Conservation (phyloP, 1,140 invertebrate species). For the Drosophila grimshawi region DNA sequence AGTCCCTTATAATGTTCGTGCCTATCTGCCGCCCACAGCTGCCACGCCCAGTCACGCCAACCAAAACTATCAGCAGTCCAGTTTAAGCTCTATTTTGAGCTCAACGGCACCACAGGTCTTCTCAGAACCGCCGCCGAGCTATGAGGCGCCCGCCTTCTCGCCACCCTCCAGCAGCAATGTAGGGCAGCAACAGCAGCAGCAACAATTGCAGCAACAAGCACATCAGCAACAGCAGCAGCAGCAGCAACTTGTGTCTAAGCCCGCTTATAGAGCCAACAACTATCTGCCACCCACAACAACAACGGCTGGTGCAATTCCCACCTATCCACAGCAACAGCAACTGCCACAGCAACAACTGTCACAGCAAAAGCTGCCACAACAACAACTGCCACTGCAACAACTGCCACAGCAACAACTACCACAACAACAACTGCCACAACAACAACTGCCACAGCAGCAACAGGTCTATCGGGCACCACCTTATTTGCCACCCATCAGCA, state of each 20-base stretch:
- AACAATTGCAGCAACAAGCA: background rate
- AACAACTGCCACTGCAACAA: constrained; percentile 17
- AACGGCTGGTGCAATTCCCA: background rate
- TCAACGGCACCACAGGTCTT: constrained; percentile 37
- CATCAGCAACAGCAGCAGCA: constrained; percentile 18
- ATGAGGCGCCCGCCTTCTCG: constrained; percentile 61
- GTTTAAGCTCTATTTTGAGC: constrained; percentile 11
- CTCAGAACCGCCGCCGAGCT: constrained; percentile 27
- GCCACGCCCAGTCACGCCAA: constrained; percentile 31
- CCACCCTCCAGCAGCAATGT: constrained; percentile 49
- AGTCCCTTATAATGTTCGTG: constrained; percentile 31
- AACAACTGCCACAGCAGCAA: constrained; percentile 13
- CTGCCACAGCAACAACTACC: constrained; percentile 6
- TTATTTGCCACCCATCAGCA: constrained; percentile 50
- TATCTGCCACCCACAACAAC: constrained; percentile 29
- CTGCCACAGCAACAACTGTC: constrained; percentile 17
- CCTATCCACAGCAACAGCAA: constrained; percentile 21
- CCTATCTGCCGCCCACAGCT: constrained; percentile 54
- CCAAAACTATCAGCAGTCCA: constrained; percentile 38
- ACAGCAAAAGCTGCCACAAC: constrained; percentile 24
- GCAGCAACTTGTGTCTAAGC: constrained; percentile 3
- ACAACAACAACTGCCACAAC: background rate
- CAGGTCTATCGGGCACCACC: constrained; percentile 37
- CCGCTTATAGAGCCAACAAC: constrained; percentile 17
- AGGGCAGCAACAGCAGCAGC: background rate